Conservation (phyloP, 1,140 invertebrate genomes). For the Palaemon carinicauda region DNA sequence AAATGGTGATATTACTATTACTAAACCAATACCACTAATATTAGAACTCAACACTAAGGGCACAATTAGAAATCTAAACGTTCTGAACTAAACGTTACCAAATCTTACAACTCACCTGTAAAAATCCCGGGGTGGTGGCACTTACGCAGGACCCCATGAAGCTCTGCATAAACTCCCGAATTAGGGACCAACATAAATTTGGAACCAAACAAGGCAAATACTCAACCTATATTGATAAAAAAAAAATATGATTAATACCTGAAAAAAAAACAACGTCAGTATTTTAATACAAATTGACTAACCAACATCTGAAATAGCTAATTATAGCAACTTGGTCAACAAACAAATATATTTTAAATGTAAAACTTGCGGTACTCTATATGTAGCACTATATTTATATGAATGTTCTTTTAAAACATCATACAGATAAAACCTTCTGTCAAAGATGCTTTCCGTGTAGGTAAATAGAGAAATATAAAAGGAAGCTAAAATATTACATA, state of each 20-base stretch:
- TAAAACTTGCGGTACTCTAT: no score
- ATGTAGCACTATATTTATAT: no score
- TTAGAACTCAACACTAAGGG: neutral
- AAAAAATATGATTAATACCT: neutral
- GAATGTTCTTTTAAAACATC: no score
- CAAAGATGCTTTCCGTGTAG: no score
- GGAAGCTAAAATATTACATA: no score
- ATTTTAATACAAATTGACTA: no score
- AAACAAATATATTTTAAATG: no score
- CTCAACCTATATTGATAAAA: slow-evolving; percentile 75
- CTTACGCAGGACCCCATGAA: slow-evolving; percentile 82
- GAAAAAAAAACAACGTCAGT: neutral
- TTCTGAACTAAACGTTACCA: slow-evolving; percentile 64
- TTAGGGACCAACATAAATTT: slow-evolving; percentile 87
- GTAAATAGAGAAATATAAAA: no score
- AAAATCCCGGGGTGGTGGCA: slow-evolving; percentile 70
- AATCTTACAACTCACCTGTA: slow-evolving; percentile 66
- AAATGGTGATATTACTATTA: no score
- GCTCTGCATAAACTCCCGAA: slow-evolving; percentile 91
- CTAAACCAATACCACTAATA: neutral
- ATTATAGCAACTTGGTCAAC: no score
- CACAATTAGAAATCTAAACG: slow-evolving; percentile 56
- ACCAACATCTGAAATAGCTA: no score
- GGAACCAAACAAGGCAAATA: slow-evolving; percentile 90
- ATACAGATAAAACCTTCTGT: no score